Base-by-base conservation (phyloP, 1,140 invertebrate genomes). In the Anoplophora glabripennis region DNA sequence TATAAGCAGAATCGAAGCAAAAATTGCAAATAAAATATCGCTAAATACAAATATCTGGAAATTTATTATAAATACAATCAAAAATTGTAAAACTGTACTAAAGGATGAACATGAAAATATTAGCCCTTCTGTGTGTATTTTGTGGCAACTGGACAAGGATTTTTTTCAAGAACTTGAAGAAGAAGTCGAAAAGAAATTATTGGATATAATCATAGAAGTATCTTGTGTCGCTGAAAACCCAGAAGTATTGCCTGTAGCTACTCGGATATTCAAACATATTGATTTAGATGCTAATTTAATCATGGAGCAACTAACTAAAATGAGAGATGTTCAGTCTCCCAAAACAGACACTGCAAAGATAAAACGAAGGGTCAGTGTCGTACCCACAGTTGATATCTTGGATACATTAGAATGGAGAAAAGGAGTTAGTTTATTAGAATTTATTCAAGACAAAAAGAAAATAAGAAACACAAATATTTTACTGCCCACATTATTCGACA, bases 391-490 rank as follows among this genome's bases (percentile, higher is more conserved):
- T 41, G 81, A 83, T 69, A 72, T 84, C 18, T 79, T 84, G 28
- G 85, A 84, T 66, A 85, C 78, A 0, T 65, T 77, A 1, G 79
- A 84, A 57, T 96, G 92, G 92, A 89, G 86, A 72, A 76, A 88
- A 35, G 88, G 92, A 1, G 82, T 89, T 37, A 84, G 87, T 0
- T 72, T 94, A 0, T 71, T 97, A 1, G 93, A 96, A 77, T 85
- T 92, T 57, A 79, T 94, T 7, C 93, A 97, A 73, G 84, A 80
- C 59, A 92, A 91, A 70, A 90, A 91, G 64, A 87, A 87, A 70
- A 81, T 93, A 58, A 71, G 82, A 0, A 84, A 88, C 63, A 79
- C 84, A 21, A 76, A 84, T 15, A 53, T 81, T 0, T 78, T 96
- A 3, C 77, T 94, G 7, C 83, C 85, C 0, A 66, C 85, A n/a